Percentiles rank a stretch among this genome's conserved stretches.
phyloP scores from a whole-genome alignment of 2,888 invertebrate species.

The Chesias legatella region DNA sequence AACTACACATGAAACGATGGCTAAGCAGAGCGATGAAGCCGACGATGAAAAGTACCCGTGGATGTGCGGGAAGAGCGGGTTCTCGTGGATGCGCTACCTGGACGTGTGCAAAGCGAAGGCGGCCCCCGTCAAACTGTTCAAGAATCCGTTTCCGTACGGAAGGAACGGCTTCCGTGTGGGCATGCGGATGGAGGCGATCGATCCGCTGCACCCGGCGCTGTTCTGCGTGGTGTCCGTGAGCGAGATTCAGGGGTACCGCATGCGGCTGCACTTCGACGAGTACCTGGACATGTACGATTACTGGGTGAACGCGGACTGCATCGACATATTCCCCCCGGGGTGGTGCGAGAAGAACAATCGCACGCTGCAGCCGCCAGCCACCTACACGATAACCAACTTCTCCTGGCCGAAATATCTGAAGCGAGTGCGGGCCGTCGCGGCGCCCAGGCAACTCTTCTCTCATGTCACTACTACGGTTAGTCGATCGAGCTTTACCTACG shows the following conservation, averaged over 20 bases:
- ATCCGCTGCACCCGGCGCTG: slow-evolving; percentile 93
- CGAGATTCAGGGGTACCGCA: slow-evolving; percentile 89
- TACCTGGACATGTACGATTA: slow-evolving; percentile 94
- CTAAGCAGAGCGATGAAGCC: slow-evolving; percentile 37
- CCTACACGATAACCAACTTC: slow-evolving; percentile 82
- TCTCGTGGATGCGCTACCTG: slow-evolving; percentile 89
- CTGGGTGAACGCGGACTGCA: slow-evolving; percentile 96
- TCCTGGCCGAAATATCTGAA: slow-evolving; percentile 92
- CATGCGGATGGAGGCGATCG: slow-evolving; percentile 96
- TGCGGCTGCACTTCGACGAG: slow-evolving; percentile 95
- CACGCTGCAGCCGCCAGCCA: slow-evolving; percentile 88
- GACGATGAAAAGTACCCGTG: slow-evolving; percentile 82
- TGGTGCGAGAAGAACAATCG: slow-evolving; percentile 94
- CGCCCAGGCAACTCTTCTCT: slow-evolving; percentile 88
- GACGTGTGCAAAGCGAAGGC: slow-evolving; percentile 86
- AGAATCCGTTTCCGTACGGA: slow-evolving; percentile 87
- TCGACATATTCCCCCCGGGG: slow-evolving; percentile 94
- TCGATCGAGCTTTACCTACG: no score
- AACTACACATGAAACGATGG: slow-evolving; percentile 8
- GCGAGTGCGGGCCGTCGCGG: slow-evolving; percentile 86
- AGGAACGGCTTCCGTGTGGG: slow-evolving; percentile 90
- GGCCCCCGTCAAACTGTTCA: slow-evolving; percentile 88
- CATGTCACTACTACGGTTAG: slow-evolving; percentile 84
- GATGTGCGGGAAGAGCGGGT: slow-evolving; percentile 86
- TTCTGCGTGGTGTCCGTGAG: slow-evolving; percentile 94